Conservation (phyloP, 2,797 vertebrate genomes). For the Leptatherina wallacei region DNA sequence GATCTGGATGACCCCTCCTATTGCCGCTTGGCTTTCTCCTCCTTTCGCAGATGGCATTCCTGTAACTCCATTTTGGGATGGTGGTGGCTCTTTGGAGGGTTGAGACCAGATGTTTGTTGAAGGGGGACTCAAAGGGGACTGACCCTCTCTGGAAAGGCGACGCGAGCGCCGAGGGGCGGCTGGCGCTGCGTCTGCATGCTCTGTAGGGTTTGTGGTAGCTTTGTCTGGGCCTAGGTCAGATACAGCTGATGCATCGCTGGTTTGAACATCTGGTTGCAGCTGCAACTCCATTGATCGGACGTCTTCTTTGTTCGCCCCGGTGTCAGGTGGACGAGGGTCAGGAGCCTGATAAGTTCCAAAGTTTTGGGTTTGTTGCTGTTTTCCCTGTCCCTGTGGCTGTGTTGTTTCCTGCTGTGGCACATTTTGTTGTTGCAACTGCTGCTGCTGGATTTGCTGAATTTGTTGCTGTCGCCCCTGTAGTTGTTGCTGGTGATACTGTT, state of each 20-base stretch:
- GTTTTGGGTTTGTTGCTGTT: conserved; percentile 64
- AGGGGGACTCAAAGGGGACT: conserved; percentile 80
- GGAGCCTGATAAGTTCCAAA: conserved; percentile 55
- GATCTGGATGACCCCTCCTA: conserved; percentile 90
- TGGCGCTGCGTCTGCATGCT: conserved; percentile 17
- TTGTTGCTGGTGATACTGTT: conserved; percentile 68
- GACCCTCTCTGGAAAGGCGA: conserved; percentile 85
- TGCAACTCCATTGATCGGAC: conserved; percentile 19
- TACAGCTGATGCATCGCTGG: not conserved
- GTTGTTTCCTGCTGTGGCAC: conserved; percentile 54
- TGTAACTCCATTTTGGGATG: conserved; percentile 67
- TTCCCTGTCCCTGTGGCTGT: conserved; percentile 55
- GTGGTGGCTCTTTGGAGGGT: conserved; percentile 56
- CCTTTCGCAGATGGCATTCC: conserved; percentile 44
- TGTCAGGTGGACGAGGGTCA: conserved; percentile 42
- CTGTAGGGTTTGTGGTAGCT: conserved; percentile 11
- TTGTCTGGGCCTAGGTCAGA: conserved; percentile 31
- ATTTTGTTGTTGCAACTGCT: conserved; percentile 59
- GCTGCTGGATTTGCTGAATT: conserved; percentile 63
- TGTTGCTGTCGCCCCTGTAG: conserved; percentile 71
- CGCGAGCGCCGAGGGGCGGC: conserved; percentile 90
- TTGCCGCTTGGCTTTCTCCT: conserved; percentile 79
- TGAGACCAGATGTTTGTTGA: conserved; percentile 72
- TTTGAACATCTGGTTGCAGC: conserved; percentile 35
- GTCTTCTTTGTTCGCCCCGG: conserved; percentile 36